Evolutionary conservation across 92 coral and sea anemone genomes (phyloP).

Genomic region (Epizoanthus ramosus): DNA sequence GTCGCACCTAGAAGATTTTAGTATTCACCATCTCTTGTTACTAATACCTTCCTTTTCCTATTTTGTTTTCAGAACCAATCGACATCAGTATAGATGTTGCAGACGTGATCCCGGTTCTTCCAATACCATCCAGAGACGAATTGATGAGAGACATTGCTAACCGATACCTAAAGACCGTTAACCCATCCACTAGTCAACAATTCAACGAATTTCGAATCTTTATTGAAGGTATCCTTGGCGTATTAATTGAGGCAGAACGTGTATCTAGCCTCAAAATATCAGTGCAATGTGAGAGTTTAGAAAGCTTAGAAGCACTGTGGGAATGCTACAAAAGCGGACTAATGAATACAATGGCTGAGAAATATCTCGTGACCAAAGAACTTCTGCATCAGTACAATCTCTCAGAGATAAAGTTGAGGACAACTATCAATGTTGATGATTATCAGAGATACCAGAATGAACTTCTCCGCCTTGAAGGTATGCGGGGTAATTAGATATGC

Average conservation of each 20-base stretch:
- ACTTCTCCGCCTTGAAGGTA: constrained; percentile 14
- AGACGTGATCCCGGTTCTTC: neutral
- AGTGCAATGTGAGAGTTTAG: neutral
- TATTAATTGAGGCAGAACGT: neutral
- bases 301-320: neutral
- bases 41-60: neutral
- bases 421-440: neutral
- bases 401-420: neutral
- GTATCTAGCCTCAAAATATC: neutral
- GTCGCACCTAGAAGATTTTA: no score
- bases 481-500: no score
- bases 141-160: constrained; percentile 20
- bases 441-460: neutral
- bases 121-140: constrained; percentile 4
- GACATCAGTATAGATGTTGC: constrained; percentile 5
- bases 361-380: constrained; percentile 1
- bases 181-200: neutral
- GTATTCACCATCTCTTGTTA: no score
- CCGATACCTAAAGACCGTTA: neutral
- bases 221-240: neutral
- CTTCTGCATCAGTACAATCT: constrained; percentile 6
- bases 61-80: neutral
- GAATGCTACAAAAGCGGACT: neutral
- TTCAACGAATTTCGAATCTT: neutral
- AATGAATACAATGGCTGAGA: constrained; percentile 5